Evolutionary conservation across 1,140 invertebrate species (phyloP), one percentile per base, ranked within the genome.

Genomic region (Drosophila biarmipes): DNA sequence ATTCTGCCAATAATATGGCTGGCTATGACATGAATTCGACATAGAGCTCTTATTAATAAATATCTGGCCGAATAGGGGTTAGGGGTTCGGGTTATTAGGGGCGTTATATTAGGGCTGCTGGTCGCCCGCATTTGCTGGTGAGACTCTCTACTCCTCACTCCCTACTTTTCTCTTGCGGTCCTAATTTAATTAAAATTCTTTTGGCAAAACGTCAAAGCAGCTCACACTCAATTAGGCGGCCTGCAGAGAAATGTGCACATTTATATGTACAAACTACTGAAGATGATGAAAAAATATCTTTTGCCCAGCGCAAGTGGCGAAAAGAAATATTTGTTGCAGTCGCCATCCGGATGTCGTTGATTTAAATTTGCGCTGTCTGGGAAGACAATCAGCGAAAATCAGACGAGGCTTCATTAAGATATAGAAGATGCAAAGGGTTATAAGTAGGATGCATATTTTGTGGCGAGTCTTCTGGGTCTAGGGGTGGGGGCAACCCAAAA

Each of bases 141-240:
- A 27, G 51, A 31, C 38, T 48, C 31, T 49, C 27, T n/a, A n/a
- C 12, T 52, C 38, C 40, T 51, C 19, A 24, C 24, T 29, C 14
- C 37, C 35, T 51, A 43, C 15, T 52, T 66, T 24, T 40, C 75
- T 61, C 31, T 38, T 34, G 34, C 61, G 53, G 54, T 29, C 45
- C 35, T 86, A 75, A 86, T 86, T 87, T 72, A 86, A 86, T 86
- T 87, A 87, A 82, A 86, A 86, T 86, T 82, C 71, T 82, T 86
- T 86, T 87, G 71, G 82, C 78, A 71, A 82, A 66, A 55, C 62
- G 73, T 76, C 73, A 68, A 76, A 68, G 48, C 40, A 15, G 35
- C 62, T 76, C 54, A 61, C 59, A 81, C 66, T 87, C 81, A 87
- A 87, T 74, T 71, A 81, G 64, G 27, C 55, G 38, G 14, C 15